Evolutionary conservation across 1,140 invertebrate species (phyloP), one percentile per base, ranked within the genome.

Genomic region (Saccostrea cuccullata): DNA sequence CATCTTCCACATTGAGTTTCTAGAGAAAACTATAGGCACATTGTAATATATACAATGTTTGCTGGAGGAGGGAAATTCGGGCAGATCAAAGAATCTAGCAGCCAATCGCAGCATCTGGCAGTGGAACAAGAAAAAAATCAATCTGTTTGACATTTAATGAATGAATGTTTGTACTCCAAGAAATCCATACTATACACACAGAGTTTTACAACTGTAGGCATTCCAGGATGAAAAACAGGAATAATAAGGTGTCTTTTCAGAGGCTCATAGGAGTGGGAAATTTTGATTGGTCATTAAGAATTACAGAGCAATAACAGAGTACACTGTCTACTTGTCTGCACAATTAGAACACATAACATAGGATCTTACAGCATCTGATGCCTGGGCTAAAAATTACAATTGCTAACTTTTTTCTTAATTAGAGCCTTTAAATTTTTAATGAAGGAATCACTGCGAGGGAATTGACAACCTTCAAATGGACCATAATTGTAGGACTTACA

Each of bases 41-140:
- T 77, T 77, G 70, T 77, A 77, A 77, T 77, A 77, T 77, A 77
- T 77, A 77, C 70, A 77, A 30, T 77, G 70, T 77, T 77, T 77
- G 13, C 70, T 30, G 26, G 70, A 77, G 70, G 70, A 77, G 70
- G 70, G 70, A 36, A 77, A 77, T 77, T 77, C 70, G 5, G 30
- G 30, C 70, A 36, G 23, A 77, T 77, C 70, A 77, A 77, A 77
- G 70, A 77, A 11, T 30, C 70, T 2, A 30, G 4, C 70, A 77
- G 30, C 70, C 70, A 77, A 77, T 77, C 70, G 36, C 70, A 40
- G 70, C 9, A 6, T 36, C 70, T 77, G 70, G 15, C 70, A 77
- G 70, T 26, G 13, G 70, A 77, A 15, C 26, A 26, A 36, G 30
- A 77, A 70, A 60, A 77, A 77, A 77, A 77, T 77, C 70, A 77